phyloP scores from a whole-genome alignment of 2,113 vertebrate species.

The Scophthalmus maximus region DNA sequence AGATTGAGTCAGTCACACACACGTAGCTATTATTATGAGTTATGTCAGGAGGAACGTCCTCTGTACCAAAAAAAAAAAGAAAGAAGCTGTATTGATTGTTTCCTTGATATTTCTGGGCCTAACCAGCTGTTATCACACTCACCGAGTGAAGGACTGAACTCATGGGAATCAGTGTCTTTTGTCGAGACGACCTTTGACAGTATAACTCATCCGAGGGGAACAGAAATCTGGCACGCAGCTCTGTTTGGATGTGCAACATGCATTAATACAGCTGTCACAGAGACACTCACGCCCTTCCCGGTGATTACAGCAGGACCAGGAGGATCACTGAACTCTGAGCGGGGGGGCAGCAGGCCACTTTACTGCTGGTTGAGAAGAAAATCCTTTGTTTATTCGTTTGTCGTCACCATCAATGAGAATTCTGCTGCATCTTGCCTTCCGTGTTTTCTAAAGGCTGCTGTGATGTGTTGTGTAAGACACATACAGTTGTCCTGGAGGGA shows the following conservation, averaged over 20 bases:
- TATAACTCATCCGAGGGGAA: slow-evolving; percentile 53
- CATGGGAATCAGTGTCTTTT: slow-evolving; percentile 48
- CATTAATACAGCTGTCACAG: slow-evolving; percentile 78
- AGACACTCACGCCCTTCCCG: slow-evolving; percentile 83
- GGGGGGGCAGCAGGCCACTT: slow-evolving; percentile 15
- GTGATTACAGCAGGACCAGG: slow-evolving; percentile 77
- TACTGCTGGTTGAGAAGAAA: neutral
- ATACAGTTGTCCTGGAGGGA: neutral
- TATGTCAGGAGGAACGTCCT: slow-evolving; percentile 52
- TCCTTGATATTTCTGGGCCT: slow-evolving; percentile 14
- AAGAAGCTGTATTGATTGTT: slow-evolving; percentile 26
- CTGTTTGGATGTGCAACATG: slow-evolving; percentile 66
- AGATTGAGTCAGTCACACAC: slow-evolving; percentile 47
- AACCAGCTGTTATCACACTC: slow-evolving; percentile 11
- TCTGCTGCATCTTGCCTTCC: too few relatives aligned
- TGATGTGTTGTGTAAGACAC: neutral
- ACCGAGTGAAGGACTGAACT: slow-evolving; percentile 17
- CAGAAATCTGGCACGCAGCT: slow-evolving; percentile 62
- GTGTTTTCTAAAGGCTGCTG: too few relatives aligned
- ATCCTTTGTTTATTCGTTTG: neutral
- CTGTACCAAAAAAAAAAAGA: neutral
- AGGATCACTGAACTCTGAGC: slow-evolving; percentile 53
- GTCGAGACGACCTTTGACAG: slow-evolving; percentile 56
- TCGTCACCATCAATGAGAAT: neutral
- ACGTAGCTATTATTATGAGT: slow-evolving; percentile 63